phyloP scores from a whole-genome alignment of 2,888 invertebrate genomes.

The Lapara coniferarum region DNA sequence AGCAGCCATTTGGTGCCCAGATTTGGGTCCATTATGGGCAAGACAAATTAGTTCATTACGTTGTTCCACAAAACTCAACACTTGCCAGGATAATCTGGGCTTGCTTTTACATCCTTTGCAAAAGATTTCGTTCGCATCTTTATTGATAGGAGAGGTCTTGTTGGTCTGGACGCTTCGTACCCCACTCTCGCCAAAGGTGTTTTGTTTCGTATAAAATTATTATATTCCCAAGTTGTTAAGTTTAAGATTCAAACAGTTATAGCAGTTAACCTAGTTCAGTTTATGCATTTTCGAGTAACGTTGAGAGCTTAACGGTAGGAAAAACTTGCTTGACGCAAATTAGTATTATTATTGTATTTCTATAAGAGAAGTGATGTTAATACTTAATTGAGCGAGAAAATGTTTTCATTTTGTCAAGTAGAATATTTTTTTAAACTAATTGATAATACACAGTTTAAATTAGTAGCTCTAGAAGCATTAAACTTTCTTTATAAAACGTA shows the following conservation, averaged over 20 bases:
- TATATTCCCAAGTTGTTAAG: conserved; percentile 38
- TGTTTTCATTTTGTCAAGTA: no score
- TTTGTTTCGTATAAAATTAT: conserved; percentile 45
- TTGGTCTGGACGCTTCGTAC: conserved; percentile 28
- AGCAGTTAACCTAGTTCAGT: conserved; percentile 27
- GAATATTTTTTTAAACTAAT: no score
- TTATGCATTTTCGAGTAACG: conserved; percentile 18
- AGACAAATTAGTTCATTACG: conserved; percentile 64
- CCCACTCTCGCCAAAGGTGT: conserved; percentile 41
- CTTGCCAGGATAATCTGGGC: not conserved
- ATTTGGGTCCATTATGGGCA: conserved; percentile 53
- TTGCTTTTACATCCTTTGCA: not conserved
- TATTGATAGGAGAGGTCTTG: conserved; percentile 9
- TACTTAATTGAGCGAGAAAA: not conserved
- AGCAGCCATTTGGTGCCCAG: conserved; percentile 44
- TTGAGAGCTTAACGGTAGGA: not conserved
- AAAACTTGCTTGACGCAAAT: not conserved
- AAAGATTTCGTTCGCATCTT: not conserved
- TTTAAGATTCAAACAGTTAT: conserved; percentile 36
- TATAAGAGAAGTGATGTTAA: not conserved
- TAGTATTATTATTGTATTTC: not conserved
- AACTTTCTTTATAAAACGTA: no score
- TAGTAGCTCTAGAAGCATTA: no score
- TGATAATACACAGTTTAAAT: no score
- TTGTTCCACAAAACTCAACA: conserved; percentile 4